Evolutionary conservation across 2,888 invertebrate species (phyloP).

Genomic region (Cybosia mesomella): DNA sequence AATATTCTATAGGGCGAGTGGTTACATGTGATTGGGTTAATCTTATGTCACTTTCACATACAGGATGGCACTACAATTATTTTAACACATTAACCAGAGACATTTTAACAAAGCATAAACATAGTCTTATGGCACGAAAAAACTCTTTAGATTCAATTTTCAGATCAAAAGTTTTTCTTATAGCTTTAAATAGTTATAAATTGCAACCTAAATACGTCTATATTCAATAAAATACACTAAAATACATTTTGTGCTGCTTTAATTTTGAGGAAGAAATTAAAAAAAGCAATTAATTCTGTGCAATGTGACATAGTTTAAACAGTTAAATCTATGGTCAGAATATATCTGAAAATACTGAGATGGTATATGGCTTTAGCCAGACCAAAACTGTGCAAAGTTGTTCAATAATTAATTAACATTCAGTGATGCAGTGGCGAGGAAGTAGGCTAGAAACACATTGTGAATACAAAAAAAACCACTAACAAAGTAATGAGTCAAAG

Average conservation of each 20-base stretch:
- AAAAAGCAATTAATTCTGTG: conserved; percentile 20
- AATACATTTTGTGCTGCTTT: conserved; percentile 24
- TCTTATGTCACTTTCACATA: not conserved
- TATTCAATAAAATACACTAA: conserved; percentile 16
- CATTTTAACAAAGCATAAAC: not conserved
- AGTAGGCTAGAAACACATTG: conserved; percentile 32
- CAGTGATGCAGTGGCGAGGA: conserved; percentile 38
- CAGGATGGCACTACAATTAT: conserved; percentile 19
- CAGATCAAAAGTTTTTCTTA: not conserved
- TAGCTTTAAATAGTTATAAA: conserved; percentile 5
- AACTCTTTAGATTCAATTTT: conserved; percentile 3
- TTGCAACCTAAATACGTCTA: not conserved
- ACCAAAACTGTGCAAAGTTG: conserved; percentile 37
- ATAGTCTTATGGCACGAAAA: conserved; percentile 14
- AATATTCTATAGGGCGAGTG: not conserved
- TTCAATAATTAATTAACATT: conserved; percentile 51
- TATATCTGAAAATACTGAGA: conserved; percentile 45
- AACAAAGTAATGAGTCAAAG: conserved; percentile 37
- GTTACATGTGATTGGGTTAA: conserved; percentile 10
- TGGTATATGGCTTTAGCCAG: conserved; percentile 38
- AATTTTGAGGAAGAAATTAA: conserved; percentile 19
- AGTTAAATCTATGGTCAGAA: conserved; percentile 23
- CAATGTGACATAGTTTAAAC: not conserved
- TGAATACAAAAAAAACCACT: conserved; percentile 43
- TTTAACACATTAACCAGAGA: conserved; percentile 7